phyloP scores from a whole-genome alignment of 1,140 invertebrate species.

The Drosophila ohnishii region DNA sequence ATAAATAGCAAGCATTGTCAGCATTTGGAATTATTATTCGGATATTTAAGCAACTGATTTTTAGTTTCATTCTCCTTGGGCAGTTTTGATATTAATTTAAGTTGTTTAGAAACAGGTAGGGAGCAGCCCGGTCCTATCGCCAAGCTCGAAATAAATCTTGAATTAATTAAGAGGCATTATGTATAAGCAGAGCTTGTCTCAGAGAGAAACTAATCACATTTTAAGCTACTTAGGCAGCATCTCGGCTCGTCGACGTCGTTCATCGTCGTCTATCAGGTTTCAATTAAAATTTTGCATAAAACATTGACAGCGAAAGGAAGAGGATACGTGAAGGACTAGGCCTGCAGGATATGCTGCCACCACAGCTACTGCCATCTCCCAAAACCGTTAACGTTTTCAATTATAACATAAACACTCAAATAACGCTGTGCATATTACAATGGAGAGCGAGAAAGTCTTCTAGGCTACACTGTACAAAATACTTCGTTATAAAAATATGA shows the following conservation, averaged over 20 bases:
- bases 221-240: constrained; percentile 29
- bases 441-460: not conserved
- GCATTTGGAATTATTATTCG: constrained; percentile 17
- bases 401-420: constrained; percentile 64
- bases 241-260: constrained; percentile 4
- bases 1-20: not conserved
- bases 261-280: constrained; percentile 45
- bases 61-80: not conserved
- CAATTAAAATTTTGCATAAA: constrained; percentile 62
- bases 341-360: constrained; percentile 36
- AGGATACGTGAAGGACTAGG: constrained; percentile 15
- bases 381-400: constrained; percentile 64
- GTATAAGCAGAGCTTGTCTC: constrained; percentile 12
- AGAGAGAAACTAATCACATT: constrained; percentile 23
- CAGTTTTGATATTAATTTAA: constrained; percentile 1
- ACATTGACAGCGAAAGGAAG: constrained; percentile 18
- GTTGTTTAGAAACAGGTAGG: not conserved
- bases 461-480: not conserved
- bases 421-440: constrained; percentile 23
- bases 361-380: constrained; percentile 26
- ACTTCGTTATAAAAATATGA: no score
- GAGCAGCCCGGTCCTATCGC: not conserved
- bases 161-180: constrained; percentile 30
- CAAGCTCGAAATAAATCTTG: constrained; percentile 7
- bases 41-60: not conserved